These are phyloP conservation scores for Megalurothrips usitatus DNA, from an alignment of 2,888 invertebrate species.

Conservation along the genomic window DNA sequence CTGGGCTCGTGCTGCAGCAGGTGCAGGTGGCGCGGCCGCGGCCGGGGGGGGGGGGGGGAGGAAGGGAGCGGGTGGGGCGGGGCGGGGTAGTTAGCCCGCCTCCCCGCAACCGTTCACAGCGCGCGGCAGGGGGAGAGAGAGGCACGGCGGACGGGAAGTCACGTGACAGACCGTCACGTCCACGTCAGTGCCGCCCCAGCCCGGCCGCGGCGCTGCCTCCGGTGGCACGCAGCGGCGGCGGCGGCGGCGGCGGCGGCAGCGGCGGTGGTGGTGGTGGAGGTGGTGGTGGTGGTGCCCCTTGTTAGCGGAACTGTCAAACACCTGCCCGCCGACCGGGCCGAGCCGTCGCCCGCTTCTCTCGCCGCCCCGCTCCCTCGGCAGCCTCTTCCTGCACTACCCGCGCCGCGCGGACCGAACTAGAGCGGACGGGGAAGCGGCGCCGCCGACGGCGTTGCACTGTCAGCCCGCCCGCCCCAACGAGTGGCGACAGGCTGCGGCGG, in stretches of 20 bases:
- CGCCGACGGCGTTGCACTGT: not conserved
- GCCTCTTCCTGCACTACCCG: not conserved
- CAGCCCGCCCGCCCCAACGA: not conserved
- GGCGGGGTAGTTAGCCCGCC: not conserved
- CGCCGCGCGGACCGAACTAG: not conserved
- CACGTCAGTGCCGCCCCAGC: not conserved
- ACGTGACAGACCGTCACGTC: not conserved
- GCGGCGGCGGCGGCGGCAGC: not conserved
- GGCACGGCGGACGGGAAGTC: not conserved
- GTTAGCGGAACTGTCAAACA: constrained; percentile 1
- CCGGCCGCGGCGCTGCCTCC: not conserved
- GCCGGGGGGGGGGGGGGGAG: not conserved
- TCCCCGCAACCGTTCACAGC: not conserved
- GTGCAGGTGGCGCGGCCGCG: not conserved
- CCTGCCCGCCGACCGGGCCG: not conserved
- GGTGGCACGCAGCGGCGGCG: not conserved
- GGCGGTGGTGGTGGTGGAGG: not conserved
- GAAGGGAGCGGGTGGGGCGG: too few relatives aligned
- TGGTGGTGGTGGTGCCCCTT: not conserved
- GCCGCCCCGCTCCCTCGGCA: not conserved
- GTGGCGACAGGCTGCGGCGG: constrained; percentile 5
- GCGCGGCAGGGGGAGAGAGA: not conserved
- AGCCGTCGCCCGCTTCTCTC: not conserved
- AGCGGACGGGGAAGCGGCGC: not conserved
- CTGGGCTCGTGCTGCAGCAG: not conserved